Evolutionary conservation across 2,113 vertebrate genomes (phyloP), one percentile per base, ranked within the genome.

Genomic region (Pangasianodon gigas): DNA sequence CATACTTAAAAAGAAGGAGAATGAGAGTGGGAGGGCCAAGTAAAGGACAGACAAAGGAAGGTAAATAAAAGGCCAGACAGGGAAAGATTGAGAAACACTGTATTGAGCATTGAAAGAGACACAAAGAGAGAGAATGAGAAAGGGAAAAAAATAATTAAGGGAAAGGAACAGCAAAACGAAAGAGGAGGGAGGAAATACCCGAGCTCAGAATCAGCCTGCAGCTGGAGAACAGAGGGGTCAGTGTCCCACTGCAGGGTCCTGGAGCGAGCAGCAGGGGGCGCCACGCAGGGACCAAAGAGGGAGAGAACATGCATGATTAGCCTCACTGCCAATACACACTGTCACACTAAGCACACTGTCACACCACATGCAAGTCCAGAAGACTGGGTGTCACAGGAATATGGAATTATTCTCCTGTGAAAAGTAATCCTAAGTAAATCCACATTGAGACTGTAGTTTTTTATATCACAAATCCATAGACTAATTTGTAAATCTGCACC

Each of bases 201-300:
- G 94, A 98, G 97, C 95, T 99, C 98, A 94, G 98, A 98, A 96
- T 99, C 98, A 93, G 97, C 97, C 95, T 99, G 98, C 95, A 99
- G 97, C 96, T 99, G 98, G 92, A 99, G 97, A 95, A 99, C 98
- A 96, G 98, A 98, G 92, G 98, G 98, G 97, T 99, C 98, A 96
- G 98, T 98, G 96, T 99, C 98, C 98, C 98, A 99, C 95, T 99
- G 98, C 96, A 99, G 95, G 93, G 97, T 98, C 97, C 98, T 99
- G 96, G 92, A 93, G 93, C 92, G 94, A 94, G 94, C 96, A 96
- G 92, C 92, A 93, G 92, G 89, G 96, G 93, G 96, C 93, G 95
- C 95, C 95, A 96, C 94, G 95, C 79, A 95, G 91, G 96, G 94
- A 75, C 2, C 54, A 74, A 81, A 77, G 92, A 94, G 95, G 89